phyloP scores from a whole-genome alignment of 2,113 vertebrate species.

The Bubo bubo region DNA sequence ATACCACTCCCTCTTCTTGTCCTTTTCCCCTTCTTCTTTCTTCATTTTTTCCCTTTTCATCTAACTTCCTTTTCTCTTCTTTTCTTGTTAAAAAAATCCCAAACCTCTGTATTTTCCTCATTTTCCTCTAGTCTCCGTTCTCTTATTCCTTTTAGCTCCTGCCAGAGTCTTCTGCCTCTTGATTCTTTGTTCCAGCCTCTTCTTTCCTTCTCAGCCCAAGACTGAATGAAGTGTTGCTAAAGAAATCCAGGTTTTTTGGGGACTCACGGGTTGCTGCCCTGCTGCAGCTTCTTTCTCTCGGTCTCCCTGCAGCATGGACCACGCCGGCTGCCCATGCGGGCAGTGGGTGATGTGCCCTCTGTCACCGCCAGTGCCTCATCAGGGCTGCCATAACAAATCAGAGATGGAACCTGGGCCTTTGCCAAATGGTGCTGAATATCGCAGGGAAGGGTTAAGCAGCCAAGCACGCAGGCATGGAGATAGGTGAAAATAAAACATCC shows the following conservation, averaged over 20 bases:
- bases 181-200: neutral
- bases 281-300: neutral
- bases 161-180: neutral
- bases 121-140: neutral
- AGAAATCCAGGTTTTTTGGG: neutral
- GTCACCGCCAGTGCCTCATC: neutral
- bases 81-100: neutral
- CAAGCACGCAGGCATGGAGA: neutral
- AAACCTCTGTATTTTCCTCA: neutral
- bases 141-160: neutral
- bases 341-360: neutral
- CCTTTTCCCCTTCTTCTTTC: neutral
- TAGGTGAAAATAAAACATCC: neutral
- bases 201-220: neutral
- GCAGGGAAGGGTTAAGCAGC: neutral
- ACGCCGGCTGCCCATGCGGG: neutral
- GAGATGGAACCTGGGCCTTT: neutral
- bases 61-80: neutral
- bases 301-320: neutral
- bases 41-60: neutral
- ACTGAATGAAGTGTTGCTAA: neutral
- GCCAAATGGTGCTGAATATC: neutral
- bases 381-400: neutral
- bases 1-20: neutral
- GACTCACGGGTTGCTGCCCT: neutral